Evolutionary conservation across 1,140 invertebrate genomes (phyloP), one percentile per base, ranked within the genome.

Genomic region (Drosophila azteca): DNA sequence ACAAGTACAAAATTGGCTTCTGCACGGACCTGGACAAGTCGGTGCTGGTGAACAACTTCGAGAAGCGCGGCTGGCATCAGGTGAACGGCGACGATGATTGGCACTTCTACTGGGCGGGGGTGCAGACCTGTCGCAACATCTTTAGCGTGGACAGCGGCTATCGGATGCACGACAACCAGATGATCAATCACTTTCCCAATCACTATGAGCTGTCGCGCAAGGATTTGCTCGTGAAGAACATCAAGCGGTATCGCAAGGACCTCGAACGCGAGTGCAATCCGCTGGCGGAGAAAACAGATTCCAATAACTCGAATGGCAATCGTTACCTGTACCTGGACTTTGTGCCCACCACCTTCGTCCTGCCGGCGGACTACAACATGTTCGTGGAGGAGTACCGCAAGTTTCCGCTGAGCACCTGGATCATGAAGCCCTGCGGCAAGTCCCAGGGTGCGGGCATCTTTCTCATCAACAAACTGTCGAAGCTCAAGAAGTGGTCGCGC

Each of bases 31-130:
- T 98, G 90, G 97, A 99, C 83, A 98, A 98, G 92, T 98, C 97
- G n/a, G 97, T 99, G 3, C 93, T 99, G 64, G 94, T 97, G 44
- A 96, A 96, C 74, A 99, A 99, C 92, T 99, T 98, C 90, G 97
- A 98, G 82, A 96, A 97, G 92, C 93, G 97, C 70, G 97, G 97
- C 6, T 99, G 97, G 98, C 93, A 94, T 24, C 96, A 97, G 93
- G 97, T 98, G 9, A 95, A 95, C 15, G 95, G 96, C 1, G 97
- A 99, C 74, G 97, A 99, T 90, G 97, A 98, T 80, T 99, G 97
- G 97, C 97, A 98, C 92, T 97, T 98, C 92, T 98, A 98, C 91
- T 99, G 97, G 97, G 96, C 97, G 2, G 96, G 95, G 8, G 97
- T 97, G 6, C 95, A 96, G 81, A 98, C 96, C 6, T 97, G 97